Conservation (phyloP, 1,140 invertebrate genomes). For the Palaemon carinicauda region DNA sequence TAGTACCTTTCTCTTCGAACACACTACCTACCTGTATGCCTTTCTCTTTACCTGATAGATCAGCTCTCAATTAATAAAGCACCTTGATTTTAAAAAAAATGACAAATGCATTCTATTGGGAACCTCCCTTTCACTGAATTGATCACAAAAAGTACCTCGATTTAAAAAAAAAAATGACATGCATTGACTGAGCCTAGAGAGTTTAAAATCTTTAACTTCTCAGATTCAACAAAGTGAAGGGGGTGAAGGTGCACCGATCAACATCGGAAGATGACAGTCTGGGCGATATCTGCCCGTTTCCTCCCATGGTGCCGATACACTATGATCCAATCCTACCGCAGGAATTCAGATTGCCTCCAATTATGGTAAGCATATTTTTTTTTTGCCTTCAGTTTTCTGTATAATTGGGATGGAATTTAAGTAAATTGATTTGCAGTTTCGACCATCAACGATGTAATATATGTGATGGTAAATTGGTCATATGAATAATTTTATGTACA, state of each 20-base stretch:
- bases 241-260: neutral
- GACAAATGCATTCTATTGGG: no score
- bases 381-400: neutral
- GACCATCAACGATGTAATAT: no score
- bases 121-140: no score
- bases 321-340: constrained; percentile 41
- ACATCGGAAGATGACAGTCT: constrained; percentile 5
- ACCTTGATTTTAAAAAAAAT: no score
- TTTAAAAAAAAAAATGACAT: no score
- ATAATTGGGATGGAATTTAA: neutral
- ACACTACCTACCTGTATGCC: no score
- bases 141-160: no score
- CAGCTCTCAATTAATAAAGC: no score
- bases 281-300: neutral
- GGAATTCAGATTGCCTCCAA: constrained; percentile 20
- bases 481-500: no score
- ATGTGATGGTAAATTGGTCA: no score
- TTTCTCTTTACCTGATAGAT: no score
- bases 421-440: neutral
- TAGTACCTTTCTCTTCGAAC: no score
- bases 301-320: constrained; percentile 27
- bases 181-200: neutral
- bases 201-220: neutral
- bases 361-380: constrained; percentile 14
- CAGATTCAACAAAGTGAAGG: constrained; percentile 32